Conservation (phyloP, 2,888 invertebrate genomes). For the Hirtodrosophila alboralis region DNA sequence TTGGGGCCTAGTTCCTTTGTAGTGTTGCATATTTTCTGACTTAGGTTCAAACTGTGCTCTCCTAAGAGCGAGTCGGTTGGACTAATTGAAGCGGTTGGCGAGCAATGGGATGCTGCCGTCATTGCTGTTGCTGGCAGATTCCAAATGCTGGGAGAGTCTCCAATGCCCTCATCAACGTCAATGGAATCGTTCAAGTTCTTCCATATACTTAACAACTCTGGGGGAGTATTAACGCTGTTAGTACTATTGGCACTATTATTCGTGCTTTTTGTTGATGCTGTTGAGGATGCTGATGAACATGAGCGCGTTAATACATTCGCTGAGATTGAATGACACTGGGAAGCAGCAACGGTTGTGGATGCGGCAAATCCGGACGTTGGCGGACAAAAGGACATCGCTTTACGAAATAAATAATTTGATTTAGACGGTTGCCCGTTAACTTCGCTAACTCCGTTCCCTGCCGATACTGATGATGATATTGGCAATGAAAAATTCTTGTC, state of each 20-base stretch:
- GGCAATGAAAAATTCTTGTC: conserved; percentile 30
- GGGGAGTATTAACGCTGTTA: conserved; percentile 84
- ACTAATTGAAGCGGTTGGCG: conserved; percentile 85
- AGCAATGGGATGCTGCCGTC: conserved; percentile 81
- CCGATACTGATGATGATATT: not conserved
- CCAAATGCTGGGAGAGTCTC: conserved; percentile 94
- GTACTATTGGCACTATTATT: conserved; percentile 69
- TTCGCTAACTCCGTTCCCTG: conserved; percentile 5
- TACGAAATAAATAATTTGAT: conserved; percentile 35
- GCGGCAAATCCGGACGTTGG: conserved; percentile 21
- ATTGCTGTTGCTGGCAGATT: conserved; percentile 79
- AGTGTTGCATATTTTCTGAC: conserved; percentile 8
- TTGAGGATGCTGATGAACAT: conserved; percentile 88
- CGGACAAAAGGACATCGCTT: conserved; percentile 49
- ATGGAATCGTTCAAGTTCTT: conserved; percentile 86
- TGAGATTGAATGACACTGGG: conserved; percentile 20
- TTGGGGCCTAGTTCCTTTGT: conserved; percentile 7
- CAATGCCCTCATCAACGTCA: conserved; percentile 93
- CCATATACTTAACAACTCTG: conserved; percentile 92
- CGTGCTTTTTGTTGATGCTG: conserved; percentile 86
- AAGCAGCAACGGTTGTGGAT: conserved; percentile 1
- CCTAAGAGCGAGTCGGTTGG: conserved; percentile 88
- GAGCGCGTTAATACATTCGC: conserved; percentile 83
- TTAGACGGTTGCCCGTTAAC: conserved; percentile 24
- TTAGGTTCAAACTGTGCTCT: conserved; percentile 38